Percentiles rank a stretch among this genome's conserved stretches.
Conservation (phyloP, 2,113 vertebrate genomes). For the Pristiophorus japonicus region DNA sequence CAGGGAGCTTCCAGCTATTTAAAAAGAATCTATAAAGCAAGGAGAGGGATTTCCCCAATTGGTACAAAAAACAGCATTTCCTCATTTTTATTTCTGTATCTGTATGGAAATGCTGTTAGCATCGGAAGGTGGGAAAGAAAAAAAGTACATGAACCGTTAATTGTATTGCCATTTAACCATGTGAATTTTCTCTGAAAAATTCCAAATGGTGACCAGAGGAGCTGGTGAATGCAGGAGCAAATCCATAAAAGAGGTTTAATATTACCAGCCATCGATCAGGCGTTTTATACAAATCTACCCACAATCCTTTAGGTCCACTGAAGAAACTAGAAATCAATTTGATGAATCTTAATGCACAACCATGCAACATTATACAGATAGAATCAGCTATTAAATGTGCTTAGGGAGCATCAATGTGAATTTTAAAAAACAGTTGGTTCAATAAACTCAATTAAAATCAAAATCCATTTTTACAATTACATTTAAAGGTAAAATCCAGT, state of each 20-base stretch:
- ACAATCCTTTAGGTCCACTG: neutral
- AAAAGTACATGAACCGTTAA: neutral
- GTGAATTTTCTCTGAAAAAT: neutral
- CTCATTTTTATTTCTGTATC: neutral
- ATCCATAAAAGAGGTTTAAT: neutral
- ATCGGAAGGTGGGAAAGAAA: neutral
- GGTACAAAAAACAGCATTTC: no score
- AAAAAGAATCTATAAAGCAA: neutral
- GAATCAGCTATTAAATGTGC: slow-evolving; percentile 11
- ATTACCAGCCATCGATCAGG: neutral
- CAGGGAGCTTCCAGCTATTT: neutral
- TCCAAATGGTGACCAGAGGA: no score
- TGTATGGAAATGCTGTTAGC: neutral
- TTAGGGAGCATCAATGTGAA: no score
- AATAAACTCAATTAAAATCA: no score
- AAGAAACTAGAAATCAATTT: slow-evolving; percentile 14
- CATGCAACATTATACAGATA: no score
- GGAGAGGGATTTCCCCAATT: no score
- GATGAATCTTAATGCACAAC: slow-evolving; percentile 4
- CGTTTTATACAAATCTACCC: neutral
- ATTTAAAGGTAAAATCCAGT: neutral
- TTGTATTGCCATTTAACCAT: neutral
- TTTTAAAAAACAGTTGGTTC: no score
- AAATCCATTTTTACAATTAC: neutral
- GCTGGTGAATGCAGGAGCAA: neutral